Conservation (phyloP, 2,888 invertebrate genomes). For the Sympetrum striolatum region DNA sequence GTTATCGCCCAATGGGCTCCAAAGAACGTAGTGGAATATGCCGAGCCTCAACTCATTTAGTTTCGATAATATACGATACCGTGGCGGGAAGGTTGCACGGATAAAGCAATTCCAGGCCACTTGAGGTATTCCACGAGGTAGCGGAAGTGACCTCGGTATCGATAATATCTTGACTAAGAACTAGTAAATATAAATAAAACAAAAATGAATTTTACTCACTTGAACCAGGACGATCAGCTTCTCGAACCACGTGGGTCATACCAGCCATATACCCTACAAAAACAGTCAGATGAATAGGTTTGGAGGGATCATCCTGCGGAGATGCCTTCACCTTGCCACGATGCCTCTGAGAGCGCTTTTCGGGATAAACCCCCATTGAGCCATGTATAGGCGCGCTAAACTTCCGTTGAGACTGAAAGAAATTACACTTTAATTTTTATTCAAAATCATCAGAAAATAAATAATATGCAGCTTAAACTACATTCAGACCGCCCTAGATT, state of each 20-base stretch:
- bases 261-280: conserved; percentile 99
- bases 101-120: conserved; percentile 58
- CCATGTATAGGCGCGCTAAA: conserved; percentile 99
- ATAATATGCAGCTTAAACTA: not conserved
- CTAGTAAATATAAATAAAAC: no score
- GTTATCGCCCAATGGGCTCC: conserved; percentile 47
- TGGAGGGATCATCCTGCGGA: conserved; percentile 95
- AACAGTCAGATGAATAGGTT: conserved; percentile 97
- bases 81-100: conserved; percentile 53
- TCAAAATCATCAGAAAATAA: not conserved
- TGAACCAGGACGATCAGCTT: conserved; percentile 98
- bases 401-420: conserved; percentile 95
- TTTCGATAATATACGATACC: conserved; percentile 46
- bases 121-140: conserved; percentile 48
- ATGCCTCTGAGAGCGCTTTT: conserved; percentile 94
- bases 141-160: conserved; percentile 3
- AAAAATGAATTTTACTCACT: no score
- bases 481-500: conserved; percentile 79
- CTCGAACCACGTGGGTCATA: conserved; percentile 99
- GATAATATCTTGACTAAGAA: not conserved
- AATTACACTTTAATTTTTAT: not conserved
- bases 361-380: conserved; percentile 99
- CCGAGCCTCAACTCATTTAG: conserved; percentile 46
- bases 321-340: conserved; percentile 99
- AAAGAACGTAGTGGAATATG: conserved; percentile 47